Percentiles rank a stretch among this genome's conserved stretches.
Evolutionary conservation across 2,113 vertebrate genomes (phyloP).

Genomic region (Nycticorax nycticorax): DNA sequence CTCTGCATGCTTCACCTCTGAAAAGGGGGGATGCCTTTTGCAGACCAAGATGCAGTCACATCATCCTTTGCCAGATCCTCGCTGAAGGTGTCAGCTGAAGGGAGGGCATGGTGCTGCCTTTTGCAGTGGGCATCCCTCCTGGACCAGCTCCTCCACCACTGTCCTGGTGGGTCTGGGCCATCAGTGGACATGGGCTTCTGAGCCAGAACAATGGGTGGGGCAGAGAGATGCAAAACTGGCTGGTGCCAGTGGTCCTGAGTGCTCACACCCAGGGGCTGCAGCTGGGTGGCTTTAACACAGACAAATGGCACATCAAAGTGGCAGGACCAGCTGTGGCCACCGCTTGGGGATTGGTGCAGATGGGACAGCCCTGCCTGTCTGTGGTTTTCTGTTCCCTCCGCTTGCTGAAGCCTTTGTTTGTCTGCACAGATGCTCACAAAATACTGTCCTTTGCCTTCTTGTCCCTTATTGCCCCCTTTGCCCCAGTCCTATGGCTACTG

Average conservation of each 20-base stretch:
- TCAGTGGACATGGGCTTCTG: not conserved
- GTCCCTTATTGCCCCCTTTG: not conserved
- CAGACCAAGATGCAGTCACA: not conserved
- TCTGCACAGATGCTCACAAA: not conserved
- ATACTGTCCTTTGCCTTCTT: not conserved
- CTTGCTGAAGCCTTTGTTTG: not conserved
- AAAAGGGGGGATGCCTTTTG: not conserved
- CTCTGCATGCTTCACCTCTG: not conserved
- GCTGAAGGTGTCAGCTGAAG: not conserved
- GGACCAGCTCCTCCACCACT: not conserved
- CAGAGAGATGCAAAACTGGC: not conserved
- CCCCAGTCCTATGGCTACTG: not conserved
- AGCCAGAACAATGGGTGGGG: not conserved
- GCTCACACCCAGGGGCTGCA: not conserved
- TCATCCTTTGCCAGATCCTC: not conserved
- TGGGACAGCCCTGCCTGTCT: rapidly evolving
- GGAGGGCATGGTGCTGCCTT: not conserved
- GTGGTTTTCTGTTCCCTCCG: not conserved
- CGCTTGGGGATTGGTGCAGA: rapidly evolving
- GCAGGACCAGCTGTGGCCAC: not conserved
- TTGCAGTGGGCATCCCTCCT: not conserved
- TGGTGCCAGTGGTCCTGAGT: not conserved
- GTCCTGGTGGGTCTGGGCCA: not conserved
- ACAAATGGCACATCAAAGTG: not conserved
- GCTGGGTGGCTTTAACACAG: not conserved